These are phyloP conservation scores for Syrrhaptes paradoxus DNA, from an alignment of 2,113 vertebrate species.

Conservation along the genomic window DNA sequence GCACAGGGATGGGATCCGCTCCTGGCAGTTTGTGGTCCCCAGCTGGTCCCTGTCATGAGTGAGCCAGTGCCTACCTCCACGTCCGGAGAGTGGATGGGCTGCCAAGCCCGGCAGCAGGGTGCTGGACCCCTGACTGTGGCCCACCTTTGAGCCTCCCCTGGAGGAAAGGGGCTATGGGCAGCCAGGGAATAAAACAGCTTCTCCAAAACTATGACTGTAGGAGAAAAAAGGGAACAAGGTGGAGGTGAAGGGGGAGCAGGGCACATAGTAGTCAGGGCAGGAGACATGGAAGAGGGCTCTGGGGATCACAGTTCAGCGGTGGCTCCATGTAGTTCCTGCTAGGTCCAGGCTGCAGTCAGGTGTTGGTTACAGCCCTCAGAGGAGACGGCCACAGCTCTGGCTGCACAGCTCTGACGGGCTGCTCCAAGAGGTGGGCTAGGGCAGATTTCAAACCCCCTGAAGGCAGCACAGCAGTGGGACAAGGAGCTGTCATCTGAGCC, in stretches of 20 bases:
- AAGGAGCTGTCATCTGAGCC: neutral
- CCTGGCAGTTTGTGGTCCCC: neutral
- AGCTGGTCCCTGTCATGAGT: neutral
- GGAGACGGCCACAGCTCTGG: neutral
- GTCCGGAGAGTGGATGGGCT: neutral
- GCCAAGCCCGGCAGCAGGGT: rapidly evolving
- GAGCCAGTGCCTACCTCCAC: neutral
- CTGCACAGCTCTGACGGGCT: rapidly evolving
- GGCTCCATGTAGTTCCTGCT: neutral
- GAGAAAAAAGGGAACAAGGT: neutral
- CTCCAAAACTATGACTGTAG: neutral
- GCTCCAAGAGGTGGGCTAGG: neutral
- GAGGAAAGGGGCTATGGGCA: neutral
- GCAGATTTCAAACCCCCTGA: neutral
- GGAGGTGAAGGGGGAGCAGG: neutral
- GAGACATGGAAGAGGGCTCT: neutral
- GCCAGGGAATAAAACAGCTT: neutral
- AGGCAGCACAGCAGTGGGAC: neutral
- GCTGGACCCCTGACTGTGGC: neutral
- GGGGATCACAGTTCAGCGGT: neutral
- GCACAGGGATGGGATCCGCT: neutral
- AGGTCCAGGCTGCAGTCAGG: neutral
- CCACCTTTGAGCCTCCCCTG: neutral
- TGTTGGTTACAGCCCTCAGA: neutral
- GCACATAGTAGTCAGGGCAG: neutral